Evolutionary conservation across 2,888 invertebrate genomes (phyloP).

Genomic region (Salpingus planirostris): DNA sequence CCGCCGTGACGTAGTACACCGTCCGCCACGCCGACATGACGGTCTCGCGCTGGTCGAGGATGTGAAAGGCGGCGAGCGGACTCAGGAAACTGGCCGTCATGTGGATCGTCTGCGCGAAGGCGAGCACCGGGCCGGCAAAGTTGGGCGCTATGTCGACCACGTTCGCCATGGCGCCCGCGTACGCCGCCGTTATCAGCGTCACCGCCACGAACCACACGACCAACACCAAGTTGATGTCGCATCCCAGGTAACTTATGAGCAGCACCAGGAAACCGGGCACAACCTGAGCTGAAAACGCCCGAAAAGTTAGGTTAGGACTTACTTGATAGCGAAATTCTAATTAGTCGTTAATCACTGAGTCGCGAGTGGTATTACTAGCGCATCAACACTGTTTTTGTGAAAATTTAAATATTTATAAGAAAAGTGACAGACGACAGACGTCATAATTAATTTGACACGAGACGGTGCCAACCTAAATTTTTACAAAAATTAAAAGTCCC

Average conservation of each 20-base stretch:
- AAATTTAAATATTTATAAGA: slow-evolving; percentile 1
- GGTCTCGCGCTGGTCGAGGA: slow-evolving; percentile 49
- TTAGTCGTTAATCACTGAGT: not conserved
- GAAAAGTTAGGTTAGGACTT: no score
- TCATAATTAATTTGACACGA: no score
- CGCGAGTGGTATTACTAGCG: not conserved
- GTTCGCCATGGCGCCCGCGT: slow-evolving; percentile 68
- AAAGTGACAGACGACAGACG: not conserved
- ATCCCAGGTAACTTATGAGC: slow-evolving; percentile 55
- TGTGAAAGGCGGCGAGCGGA: slow-evolving; percentile 53
- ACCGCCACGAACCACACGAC: slow-evolving; percentile 61
- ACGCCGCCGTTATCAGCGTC: slow-evolving; percentile 60
- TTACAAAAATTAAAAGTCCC: no score
- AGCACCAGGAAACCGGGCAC: slow-evolving; percentile 57
- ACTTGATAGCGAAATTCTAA: no score
- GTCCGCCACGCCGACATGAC: slow-evolving; percentile 51
- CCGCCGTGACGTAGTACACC: slow-evolving; percentile 55
- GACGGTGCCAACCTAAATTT: no score
- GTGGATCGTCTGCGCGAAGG: slow-evolving; percentile 69
- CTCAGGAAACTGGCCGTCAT: slow-evolving; percentile 66
- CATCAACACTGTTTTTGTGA: slow-evolving; percentile 1
- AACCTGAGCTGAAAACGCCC: slow-evolving; percentile 50
- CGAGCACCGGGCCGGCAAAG: slow-evolving; percentile 63
- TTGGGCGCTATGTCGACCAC: slow-evolving; percentile 73
- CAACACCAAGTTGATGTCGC: slow-evolving; percentile 49